Evolutionary conservation across 2,797 vertebrate genomes (phyloP).

Genomic region (Lepidocolaptes lacrymiger): DNA sequence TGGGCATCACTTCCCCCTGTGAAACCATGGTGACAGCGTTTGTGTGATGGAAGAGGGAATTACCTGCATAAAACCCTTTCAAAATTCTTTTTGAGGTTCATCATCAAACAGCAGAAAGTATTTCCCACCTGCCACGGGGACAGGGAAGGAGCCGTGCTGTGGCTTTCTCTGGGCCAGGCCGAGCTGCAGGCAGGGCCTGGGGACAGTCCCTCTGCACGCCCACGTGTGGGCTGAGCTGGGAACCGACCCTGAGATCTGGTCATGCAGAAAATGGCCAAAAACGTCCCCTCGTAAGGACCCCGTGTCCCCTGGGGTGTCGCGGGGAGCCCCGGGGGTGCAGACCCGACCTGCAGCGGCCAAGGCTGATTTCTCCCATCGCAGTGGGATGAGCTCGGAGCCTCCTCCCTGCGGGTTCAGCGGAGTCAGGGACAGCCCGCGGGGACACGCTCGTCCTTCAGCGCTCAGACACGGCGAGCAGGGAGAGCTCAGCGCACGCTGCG

Average conservation of each 20-base stretch:
- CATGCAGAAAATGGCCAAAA: neutral
- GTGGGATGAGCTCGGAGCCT: neutral
- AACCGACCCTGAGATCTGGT: neutral
- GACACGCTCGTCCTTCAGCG: neutral
- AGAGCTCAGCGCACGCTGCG: neutral
- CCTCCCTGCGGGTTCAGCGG: neutral
- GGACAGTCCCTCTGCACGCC: neutral
- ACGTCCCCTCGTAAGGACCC: fast-evolving
- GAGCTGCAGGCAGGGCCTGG: neutral
- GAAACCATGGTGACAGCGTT: fast-evolving
- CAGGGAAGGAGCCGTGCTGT: neutral
- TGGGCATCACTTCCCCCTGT: neutral
- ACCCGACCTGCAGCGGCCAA: neutral
- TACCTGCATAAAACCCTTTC: neutral
- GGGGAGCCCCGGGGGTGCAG: neutral
- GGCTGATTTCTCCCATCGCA: neutral
- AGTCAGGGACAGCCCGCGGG: neutral
- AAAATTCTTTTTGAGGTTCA: neutral
- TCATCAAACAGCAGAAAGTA: neutral
- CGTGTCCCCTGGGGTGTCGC: fast-evolving
- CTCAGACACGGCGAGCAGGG: neutral
- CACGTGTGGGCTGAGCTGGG: fast-evolving
- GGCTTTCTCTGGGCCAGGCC: neutral
- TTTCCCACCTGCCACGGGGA: neutral
- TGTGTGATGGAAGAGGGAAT: neutral